These are phyloP conservation scores for Mus spicilegus DNA, from an alignment of 2,113 vertebrate genomes.

Conservation along the genomic window DNA sequence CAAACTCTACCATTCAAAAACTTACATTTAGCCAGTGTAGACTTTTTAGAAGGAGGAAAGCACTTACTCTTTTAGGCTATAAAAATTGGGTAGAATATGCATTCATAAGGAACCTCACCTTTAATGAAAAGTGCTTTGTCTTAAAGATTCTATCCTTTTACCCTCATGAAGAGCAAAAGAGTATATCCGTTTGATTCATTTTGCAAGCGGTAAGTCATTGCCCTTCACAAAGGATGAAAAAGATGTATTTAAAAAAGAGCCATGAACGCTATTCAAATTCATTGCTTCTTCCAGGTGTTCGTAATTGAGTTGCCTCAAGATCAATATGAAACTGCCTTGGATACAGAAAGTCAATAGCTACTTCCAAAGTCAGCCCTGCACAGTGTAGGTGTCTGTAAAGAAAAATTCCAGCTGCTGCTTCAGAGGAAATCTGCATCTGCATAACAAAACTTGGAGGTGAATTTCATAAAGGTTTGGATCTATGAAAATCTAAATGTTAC, in stretches of 20 bases:
- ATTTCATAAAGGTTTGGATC: background rate
- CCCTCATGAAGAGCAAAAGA: conserved; percentile 31
- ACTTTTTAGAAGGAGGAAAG: background rate
- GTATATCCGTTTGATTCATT: conserved; percentile 65
- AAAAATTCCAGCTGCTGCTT: conserved; percentile 57
- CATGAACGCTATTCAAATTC: conserved; percentile 82
- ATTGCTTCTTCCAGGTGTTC: conserved; percentile 78
- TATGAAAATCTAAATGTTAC: background rate
- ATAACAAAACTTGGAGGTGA: conserved; percentile 49
- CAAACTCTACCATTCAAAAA: background rate
- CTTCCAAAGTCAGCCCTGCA: conserved; percentile 73
- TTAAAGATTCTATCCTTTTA: conserved; percentile 59
- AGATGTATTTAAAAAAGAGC: conserved; percentile 63
- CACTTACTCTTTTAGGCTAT: conserved; percentile 14
- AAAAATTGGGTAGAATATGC: conserved; percentile 18
- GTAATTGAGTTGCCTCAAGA: conserved; percentile 81
- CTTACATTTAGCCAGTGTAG: background rate
- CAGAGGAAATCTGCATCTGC: conserved; percentile 44
- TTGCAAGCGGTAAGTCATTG: conserved; percentile 62
- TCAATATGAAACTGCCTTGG: conserved; percentile 78
- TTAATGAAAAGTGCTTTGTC: conserved; percentile 24
- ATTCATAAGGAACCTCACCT: conserved; percentile 58
- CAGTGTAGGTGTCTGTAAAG: conserved; percentile 52
- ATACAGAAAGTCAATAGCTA: conserved; percentile 81
- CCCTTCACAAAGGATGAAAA: conserved; percentile 72